Evolutionary conservation across 2,888 invertebrate genomes (phyloP).

Genomic region (Vanessa cardui): DNA sequence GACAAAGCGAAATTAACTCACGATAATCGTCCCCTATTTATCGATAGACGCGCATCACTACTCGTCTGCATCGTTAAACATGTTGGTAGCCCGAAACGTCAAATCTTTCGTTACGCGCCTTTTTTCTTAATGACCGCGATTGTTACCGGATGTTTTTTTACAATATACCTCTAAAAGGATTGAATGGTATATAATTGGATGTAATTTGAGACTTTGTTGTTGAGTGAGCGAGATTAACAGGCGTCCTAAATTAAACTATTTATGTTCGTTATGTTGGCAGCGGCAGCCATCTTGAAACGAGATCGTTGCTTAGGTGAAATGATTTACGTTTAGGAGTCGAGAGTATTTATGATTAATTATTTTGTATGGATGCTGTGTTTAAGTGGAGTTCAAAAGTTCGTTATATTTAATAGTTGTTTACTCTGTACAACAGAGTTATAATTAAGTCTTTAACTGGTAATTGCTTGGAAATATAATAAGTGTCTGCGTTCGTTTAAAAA

Average conservation of each 20-base stretch:
- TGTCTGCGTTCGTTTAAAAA: too few relatives aligned
- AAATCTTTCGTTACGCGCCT: conserved; percentile 75
- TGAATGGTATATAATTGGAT: conserved; percentile 81
- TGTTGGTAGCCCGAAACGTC: conserved; percentile 72
- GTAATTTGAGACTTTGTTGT: conserved; percentile 81
- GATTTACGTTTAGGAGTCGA: conserved; percentile 61
- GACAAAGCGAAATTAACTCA: conserved; percentile 38
- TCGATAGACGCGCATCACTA: conserved; percentile 49
- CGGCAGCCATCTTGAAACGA: conserved; percentile 69
- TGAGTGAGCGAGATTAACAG: conserved; percentile 66
- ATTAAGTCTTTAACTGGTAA: not conserved
- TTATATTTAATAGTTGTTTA: conserved; percentile 1
- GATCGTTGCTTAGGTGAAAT: conserved; percentile 62
- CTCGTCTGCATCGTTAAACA: conserved; percentile 57
- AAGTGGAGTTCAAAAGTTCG: not conserved
- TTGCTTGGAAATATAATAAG: too few relatives aligned
- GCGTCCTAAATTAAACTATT: conserved; percentile 68
- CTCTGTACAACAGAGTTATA: not conserved
- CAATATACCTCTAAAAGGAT: conserved; percentile 70
- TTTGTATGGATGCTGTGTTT: conserved; percentile 17
- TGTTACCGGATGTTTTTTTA: conserved; percentile 70
- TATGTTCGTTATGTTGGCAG: conserved; percentile 65
- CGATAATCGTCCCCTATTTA: conserved; percentile 40
- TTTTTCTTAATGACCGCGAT: conserved; percentile 77
- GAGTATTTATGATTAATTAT: conserved; percentile 70